phyloP scores from a whole-genome alignment of 2,113 vertebrate genomes.

The Mobula hypostoma region DNA sequence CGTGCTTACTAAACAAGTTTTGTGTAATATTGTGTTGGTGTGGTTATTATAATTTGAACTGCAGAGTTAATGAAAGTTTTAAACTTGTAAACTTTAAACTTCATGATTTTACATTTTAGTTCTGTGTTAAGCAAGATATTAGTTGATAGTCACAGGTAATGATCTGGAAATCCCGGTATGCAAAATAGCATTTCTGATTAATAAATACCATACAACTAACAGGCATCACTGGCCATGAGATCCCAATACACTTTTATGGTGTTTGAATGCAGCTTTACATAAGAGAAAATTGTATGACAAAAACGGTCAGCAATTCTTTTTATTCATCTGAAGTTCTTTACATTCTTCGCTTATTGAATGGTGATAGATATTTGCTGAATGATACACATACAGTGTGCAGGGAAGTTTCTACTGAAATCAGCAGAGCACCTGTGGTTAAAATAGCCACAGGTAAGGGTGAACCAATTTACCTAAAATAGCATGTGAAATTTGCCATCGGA shows the following conservation, averaged over 20 bases:
- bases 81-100: too few relatives aligned
- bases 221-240: background rate
- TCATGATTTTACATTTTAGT: too few relatives aligned
- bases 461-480: too few relatives aligned
- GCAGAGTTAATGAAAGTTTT: background rate
- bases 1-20: background rate
- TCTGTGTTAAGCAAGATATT: too few relatives aligned
- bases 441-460: too few relatives aligned
- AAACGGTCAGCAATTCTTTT: background rate
- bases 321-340: background rate
- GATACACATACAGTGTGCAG: background rate
- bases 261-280: background rate
- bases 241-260: background rate
- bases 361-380: background rate
- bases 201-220: background rate
- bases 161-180: background rate
- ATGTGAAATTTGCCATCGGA: too few relatives aligned
- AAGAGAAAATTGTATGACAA: background rate
- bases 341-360: background rate
- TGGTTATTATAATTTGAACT: background rate
- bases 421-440: background rate
- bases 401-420: background rate
- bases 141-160: too few relatives aligned
- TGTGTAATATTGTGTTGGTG: background rate
- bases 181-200: background rate